Base-by-base conservation (phyloP, 2,113 vertebrate genomes). In the Oophaga pumilio region DNA sequence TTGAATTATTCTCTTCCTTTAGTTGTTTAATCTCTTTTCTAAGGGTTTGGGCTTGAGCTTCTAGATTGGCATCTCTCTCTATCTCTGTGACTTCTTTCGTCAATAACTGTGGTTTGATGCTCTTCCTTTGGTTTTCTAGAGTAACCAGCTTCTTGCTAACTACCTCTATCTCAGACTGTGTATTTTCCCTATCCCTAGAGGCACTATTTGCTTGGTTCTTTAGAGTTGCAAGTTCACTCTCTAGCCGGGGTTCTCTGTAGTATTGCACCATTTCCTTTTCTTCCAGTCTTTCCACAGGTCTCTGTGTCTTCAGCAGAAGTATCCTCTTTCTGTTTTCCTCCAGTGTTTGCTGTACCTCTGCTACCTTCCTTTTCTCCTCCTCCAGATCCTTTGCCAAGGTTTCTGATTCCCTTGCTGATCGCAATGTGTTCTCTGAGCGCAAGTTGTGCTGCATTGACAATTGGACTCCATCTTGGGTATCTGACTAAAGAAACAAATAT, bases 71-170 rank as follows among this genome's bases (percentile, higher is more conserved):
- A 90, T 98, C 97, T 91, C 90, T 97, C 93, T 99, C 97, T 59
- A 97, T 96, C 85, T 97, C 95, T 7, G 97, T 99, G 90, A 99
- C 95, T 91, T 99, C 98, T 92, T 97, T 99, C 77, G 97, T 99
- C 89, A 98, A 92, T 59, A 99, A 93, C 85, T 97, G 97, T 26
- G 96, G 93, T 89, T 94, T 90, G 11, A 86, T 3, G 0, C 90
- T 92, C 78, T 94, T 96, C 52, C 94, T 89, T 79, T 93, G 93
- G 0, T 91, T 94, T 87, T 97, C 96, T 86, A 97, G 74, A 81
- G 89, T 91, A 0, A 90, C 89, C 28, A 98, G 90, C 90, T 94
- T 96, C 86, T 90, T 94, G 89, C 91, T 95, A 7, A 89, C 68
- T 0, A 88, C 43, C 28, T 96, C 95, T 68, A 99, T 93, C 49